A percentile compares a stretch with the other conserved stretches of the same genome.
Evolutionary conservation across 2,113 vertebrate genomes (phyloP).

Genomic region (Meles meles): DNA sequence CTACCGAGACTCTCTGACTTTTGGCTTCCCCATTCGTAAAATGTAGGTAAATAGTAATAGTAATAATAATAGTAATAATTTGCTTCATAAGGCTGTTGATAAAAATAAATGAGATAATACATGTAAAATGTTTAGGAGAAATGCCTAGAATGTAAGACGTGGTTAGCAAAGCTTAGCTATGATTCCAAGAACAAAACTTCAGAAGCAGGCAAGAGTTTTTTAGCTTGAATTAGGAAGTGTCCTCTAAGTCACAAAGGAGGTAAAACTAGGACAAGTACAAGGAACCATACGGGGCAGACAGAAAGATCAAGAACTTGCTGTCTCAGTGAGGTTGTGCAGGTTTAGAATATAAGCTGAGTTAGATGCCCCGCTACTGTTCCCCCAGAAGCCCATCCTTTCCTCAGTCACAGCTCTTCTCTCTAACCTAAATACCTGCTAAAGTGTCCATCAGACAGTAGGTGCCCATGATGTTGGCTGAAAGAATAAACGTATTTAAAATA

Average conservation of each 20-base stretch:
- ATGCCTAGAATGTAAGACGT: neutral
- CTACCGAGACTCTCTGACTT: neutral
- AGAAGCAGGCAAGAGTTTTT: slow-evolving; percentile 21
- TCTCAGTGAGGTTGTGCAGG: neutral
- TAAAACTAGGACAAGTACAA: neutral
- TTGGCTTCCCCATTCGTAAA: slow-evolving; percentile 5
- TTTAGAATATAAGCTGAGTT: neutral
- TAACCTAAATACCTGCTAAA: neutral
- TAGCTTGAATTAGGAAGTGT: neutral
- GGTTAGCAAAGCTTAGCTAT: slow-evolving; percentile 1
- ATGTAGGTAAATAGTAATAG: neutral
- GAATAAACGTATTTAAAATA: slow-evolving; percentile 22
- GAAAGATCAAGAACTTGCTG: neutral
- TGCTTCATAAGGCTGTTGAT: neutral
- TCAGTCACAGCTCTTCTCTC: neutral
- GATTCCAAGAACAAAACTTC: neutral
- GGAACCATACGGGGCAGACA: neutral
- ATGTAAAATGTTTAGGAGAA: neutral
- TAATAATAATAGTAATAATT: neutral
- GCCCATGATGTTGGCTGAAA: slow-evolving; percentile 1
- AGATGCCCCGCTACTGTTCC: neutral
- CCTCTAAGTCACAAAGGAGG: neutral
- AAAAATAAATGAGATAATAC: neutral
- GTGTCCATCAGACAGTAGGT: neutral
- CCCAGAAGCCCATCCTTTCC: neutral